phyloP scores from a whole-genome alignment of 2,888 invertebrate genomes.

The Sarcophaga caerulescens region DNA sequence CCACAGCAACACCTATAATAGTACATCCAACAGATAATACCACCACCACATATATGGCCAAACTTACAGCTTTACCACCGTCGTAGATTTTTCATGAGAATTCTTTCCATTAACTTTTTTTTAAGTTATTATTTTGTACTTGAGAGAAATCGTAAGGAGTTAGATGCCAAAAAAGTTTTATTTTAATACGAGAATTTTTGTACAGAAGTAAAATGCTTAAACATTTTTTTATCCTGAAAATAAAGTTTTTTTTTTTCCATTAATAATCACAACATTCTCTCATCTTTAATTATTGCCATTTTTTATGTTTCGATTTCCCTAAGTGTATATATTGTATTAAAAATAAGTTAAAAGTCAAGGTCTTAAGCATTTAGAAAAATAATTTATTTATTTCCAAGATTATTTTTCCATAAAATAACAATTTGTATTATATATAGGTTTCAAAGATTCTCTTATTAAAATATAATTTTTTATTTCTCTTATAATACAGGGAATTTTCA shows the following conservation, averaged over 20 bases:
- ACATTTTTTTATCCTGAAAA: background rate
- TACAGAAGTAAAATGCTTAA: background rate
- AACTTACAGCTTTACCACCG: constrained; percentile 67
- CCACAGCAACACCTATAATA: constrained; percentile 66
- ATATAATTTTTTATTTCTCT: constrained; percentile 33
- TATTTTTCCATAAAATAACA: background rate
- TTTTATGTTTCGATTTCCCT: background rate
- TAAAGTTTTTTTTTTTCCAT: background rate
- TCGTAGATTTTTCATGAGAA: constrained; percentile 66
- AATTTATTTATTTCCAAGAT: too few species aligned
- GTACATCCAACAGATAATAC: constrained; percentile 66
- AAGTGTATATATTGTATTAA: background rate
- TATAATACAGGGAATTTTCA: constrained; percentile 60
- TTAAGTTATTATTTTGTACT: background rate
- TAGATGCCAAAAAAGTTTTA: background rate
- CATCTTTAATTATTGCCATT: background rate
- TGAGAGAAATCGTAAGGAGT: constrained; percentile 6
- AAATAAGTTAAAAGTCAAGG: background rate
- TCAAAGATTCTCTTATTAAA: constrained; percentile 46
- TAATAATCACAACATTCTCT: background rate
- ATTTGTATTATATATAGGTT: background rate
- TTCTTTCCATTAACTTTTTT: constrained; percentile 33
- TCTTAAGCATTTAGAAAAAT: too few species aligned
- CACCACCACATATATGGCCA: constrained; percentile 66
- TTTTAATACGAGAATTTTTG: background rate